Conservation (phyloP, 1,140 invertebrate species). For the Caenorhabditis elegans region DNA sequence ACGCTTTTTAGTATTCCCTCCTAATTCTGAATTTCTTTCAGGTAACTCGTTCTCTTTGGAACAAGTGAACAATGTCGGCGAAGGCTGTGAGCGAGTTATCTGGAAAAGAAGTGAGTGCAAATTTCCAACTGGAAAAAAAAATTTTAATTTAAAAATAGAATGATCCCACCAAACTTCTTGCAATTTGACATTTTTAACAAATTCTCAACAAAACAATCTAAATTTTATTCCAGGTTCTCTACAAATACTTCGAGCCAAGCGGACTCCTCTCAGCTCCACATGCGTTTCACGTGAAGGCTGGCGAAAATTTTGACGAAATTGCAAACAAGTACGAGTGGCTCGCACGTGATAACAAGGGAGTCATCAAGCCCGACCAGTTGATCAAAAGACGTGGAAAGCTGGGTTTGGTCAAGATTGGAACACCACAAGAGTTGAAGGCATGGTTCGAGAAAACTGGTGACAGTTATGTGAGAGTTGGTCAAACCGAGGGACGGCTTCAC, state of each 20-base stretch:
- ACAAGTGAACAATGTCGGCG: constrained; percentile 80
- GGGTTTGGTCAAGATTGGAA: constrained; percentile 92
- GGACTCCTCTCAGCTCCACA: constrained; percentile 76
- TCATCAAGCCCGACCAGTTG: constrained; percentile 97
- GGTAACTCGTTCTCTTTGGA: not conserved
- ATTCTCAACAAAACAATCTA: too few relatives aligned
- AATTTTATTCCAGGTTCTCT: constrained; percentile 77
- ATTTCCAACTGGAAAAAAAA: too few relatives aligned
- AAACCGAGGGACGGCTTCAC: constrained; percentile 81
- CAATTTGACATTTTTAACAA: too few relatives aligned
- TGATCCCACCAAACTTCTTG: too few relatives aligned
- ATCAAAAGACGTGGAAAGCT: constrained; percentile 96
- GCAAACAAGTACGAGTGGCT: constrained; percentile 83
- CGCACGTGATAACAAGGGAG: constrained; percentile 77
- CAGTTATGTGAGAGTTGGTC: constrained; percentile 69
- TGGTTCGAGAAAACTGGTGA: constrained; percentile 86
- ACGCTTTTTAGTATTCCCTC: not conserved
- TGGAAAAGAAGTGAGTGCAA: constrained; percentile 90
- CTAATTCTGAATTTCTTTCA: not conserved
- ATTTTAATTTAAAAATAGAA: too few relatives aligned
- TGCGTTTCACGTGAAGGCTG: constrained; percentile 79
- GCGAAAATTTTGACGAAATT: constrained; percentile 80
- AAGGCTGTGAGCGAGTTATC: constrained; percentile 95
- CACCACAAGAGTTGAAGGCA: constrained; percentile 76
- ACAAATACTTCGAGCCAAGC: constrained; percentile 76